Percentiles rank a stretch among this genome's conserved stretches.
These are phyloP conservation scores for Bolinopsis microptera DNA, from an alignment of 37 sponge, comb jelly and placozoan genomes.

Conservation along the genomic window DNA sequence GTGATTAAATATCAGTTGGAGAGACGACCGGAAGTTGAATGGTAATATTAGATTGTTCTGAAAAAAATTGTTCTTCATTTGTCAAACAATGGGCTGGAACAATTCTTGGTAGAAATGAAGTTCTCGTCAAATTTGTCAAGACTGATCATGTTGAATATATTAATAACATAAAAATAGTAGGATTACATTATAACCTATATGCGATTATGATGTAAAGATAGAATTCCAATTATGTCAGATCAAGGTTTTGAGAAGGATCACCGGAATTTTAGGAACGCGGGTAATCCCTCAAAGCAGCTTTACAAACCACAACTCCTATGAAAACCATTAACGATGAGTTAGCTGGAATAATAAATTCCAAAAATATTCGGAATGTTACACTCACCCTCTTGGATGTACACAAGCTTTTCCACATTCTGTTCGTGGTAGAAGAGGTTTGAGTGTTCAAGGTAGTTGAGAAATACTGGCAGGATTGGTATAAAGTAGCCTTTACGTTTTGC, in stretches of 20 bases:
- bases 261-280: background rate
- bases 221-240: background rate
- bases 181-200: background rate
- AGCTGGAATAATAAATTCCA: background rate
- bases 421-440: background rate
- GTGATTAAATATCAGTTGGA: background rate
- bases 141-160: background rate
- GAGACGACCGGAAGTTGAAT: background rate
- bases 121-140: background rate
- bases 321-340: background rate
- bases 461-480: slow-evolving; percentile 4
- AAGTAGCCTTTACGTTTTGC: slow-evolving; percentile 28
- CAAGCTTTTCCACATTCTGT: slow-evolving; percentile 1
- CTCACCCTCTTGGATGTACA: background rate
- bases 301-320: background rate
- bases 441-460: slow-evolving; percentile 32
- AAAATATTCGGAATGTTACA: background rate
- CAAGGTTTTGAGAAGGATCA: too few relatives aligned
- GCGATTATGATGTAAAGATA: background rate
- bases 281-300: background rate
- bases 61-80: background rate
- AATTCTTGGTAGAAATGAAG: background rate
- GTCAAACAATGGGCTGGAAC: background rate
- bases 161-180: background rate
- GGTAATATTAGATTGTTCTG: background rate